Conservation (phyloP, 2,113 vertebrate species). For the Myiozetetes cayanensis region DNA sequence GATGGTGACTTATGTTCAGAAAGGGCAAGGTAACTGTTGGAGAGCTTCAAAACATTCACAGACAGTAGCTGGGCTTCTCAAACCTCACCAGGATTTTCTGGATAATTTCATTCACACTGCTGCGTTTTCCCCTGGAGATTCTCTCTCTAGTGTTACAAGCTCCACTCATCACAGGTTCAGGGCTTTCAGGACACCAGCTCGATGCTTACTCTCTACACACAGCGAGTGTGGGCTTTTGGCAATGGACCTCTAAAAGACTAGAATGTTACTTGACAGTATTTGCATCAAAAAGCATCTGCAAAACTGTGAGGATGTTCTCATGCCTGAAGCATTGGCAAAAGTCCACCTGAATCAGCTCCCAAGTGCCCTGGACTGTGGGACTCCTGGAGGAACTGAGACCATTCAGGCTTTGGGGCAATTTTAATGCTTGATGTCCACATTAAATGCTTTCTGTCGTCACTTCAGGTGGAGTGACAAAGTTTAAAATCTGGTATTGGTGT, state of each 20-base stretch:
- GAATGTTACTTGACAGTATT: neutral
- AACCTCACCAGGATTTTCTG: neutral
- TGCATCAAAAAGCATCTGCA: neutral
- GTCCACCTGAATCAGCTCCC: neutral
- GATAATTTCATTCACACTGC: neutral
- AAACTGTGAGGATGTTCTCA: neutral
- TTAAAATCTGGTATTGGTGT: neutral
- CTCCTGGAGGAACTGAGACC: neutral
- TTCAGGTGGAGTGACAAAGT: neutral
- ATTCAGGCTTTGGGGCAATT: neutral
- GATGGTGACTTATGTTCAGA: fast-evolving
- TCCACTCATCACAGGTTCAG: neutral
- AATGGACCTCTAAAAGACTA: neutral
- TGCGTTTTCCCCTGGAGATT: neutral
- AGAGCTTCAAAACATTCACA: neutral
- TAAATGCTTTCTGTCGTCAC: fast-evolving
- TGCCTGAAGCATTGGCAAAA: neutral
- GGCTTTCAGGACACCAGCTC: neutral
- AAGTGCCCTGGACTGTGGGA: fast-evolving
- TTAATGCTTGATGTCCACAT: neutral
- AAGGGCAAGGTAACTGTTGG: neutral
- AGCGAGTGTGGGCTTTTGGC: neutral
- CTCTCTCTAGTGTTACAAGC: fast-evolving
- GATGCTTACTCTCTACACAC: neutral
- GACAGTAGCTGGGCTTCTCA: neutral